phyloP scores from a whole-genome alignment of 2,113 vertebrate species.

The Sterrhoptilus dennistouni region DNA sequence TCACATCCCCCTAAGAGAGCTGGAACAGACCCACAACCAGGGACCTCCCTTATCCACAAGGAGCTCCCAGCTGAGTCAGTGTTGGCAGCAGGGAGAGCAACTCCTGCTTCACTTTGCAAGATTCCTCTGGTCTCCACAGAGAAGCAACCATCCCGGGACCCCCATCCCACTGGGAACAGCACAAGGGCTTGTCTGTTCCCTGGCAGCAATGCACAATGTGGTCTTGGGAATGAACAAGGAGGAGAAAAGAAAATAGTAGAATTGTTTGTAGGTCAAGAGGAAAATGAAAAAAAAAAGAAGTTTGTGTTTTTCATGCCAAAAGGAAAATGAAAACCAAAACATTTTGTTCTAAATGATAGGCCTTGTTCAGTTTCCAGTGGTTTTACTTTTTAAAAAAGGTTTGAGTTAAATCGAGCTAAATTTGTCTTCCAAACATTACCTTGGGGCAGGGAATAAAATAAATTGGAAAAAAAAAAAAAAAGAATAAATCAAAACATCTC shows the following conservation, averaged over 20 bases:
- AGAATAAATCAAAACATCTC: constrained; percentile 59
- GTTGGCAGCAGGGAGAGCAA: not conserved
- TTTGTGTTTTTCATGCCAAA: constrained; percentile 42
- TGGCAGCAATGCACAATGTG: accelerated
- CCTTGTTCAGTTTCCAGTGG: constrained; percentile 65
- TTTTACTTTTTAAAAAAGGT: constrained; percentile 64
- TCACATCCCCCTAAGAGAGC: not conserved
- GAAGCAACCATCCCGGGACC: not conserved
- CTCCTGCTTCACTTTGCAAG: not conserved
- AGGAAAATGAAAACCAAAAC: constrained; percentile 65
- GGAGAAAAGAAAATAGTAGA: not conserved
- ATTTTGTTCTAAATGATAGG: constrained; percentile 71
- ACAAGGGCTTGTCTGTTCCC: not conserved
- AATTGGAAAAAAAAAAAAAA: not conserved
- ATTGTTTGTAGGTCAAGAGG: constrained; percentile 40
- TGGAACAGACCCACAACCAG: not conserved
- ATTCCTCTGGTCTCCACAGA: not conserved
- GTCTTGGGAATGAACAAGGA: not conserved
- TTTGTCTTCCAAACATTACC: constrained; percentile 59
- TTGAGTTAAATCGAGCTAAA: constrained; percentile 53
- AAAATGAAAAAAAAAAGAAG: constrained; percentile 31
- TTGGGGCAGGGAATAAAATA: constrained; percentile 49
- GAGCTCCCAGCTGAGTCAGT: constrained; percentile 46
- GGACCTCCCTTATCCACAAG: not conserved
- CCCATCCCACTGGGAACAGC: not conserved